Evolutionary conservation across 2,888 invertebrate genomes (phyloP), one percentile per base, ranked within the genome.

Genomic region (Gisinianus flammeolus): DNA sequence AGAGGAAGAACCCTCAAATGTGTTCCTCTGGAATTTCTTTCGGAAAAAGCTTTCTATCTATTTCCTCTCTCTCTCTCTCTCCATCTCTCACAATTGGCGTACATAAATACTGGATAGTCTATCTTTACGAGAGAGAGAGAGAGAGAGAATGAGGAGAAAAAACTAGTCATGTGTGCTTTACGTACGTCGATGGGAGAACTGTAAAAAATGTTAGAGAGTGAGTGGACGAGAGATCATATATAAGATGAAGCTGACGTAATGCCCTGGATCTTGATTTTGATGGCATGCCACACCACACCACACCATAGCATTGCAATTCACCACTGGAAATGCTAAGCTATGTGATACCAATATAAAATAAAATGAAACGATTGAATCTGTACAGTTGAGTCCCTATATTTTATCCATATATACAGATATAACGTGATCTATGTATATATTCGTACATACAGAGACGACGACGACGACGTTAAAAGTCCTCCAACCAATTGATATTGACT

Each of bases 311-410:
- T 24, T 62, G 26, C 44, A 44, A 16, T 44, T 44, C 44, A 6
- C 44, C 12, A 12, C 35, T 12, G 12, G 16, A 44, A 12, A 44
- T 44, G 19, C 44, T 44, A 44, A 44, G 16, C 12, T 19, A 44
- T 19, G 66, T 33, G 74, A 74, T 66, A 44, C 62, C 62, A 62
- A 74, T 66, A 74, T 54, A 66, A 67, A 66, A 74, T 66, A 58
- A 73, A 73, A 73, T 73, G 74, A 74, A 74, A 74, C 74, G 74
- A 74, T 74, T 74, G 74, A 74, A 74, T 74, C 74, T 74, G 30
- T 16, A 73, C 73, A 52, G 71, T 30, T 58, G 28, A 71, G 71
- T 71, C 64, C 64, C 64, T 62, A 73, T 73, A 73, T 62, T 73
- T 73, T 73, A 73, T 56, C 44, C 35, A 30, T 26, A 2, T 68